Base-by-base conservation (phyloP, 2,113 vertebrate genomes). In the Henicopernis longicauda region DNA sequence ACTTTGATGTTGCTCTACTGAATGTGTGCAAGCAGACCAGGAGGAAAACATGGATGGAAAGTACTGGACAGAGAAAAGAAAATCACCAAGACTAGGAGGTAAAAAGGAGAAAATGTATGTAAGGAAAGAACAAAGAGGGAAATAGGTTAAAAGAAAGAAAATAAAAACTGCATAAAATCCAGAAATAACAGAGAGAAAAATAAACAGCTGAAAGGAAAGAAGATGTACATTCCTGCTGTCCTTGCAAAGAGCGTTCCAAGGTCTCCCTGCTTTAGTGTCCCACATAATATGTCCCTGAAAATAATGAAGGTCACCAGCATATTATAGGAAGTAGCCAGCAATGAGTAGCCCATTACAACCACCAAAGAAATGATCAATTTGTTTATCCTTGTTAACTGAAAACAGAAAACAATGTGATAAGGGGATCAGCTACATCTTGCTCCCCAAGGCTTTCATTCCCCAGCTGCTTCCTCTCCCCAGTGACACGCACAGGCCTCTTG, bases 301-400 rank as follows among this genome's bases (percentile, higher is more conserved):
- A 86, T 67, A 91, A 83, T 63, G 84, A 95, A 97, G 95, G 96
- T 97, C 96, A 93, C 45, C 18, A n/a, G 47, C 54, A 21, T 12
- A 66, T 87, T 72, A 91, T 3, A 49, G 57, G 76, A 82, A 70
- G 89, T 62, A 61, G 81, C 21, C 89, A 94, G 77, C 78, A 90
- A 74, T 21, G 83, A 90, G 89, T 21, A 85, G 83, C 81, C 54
- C 93, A 71, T 90, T 59, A 63, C 54, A 82, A 31, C 26, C 47
- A 82, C 89, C 67, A 32, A 42, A 82, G 72, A 73, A 94, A 91
- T 55, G 85, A 97, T 97, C 97, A 93, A 95, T 97, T 94, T 97
- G 93, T 96, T 97, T 93, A 96, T 87, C 91, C 84, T 95, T 77
- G 86, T 94, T 96, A 95, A 74, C 71, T 11, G 32, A 88, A 82